Evolutionary conservation across 2,113 vertebrate genomes (phyloP), one percentile per base, ranked within the genome.

Genomic region (Saccopteryx leptura): DNA sequence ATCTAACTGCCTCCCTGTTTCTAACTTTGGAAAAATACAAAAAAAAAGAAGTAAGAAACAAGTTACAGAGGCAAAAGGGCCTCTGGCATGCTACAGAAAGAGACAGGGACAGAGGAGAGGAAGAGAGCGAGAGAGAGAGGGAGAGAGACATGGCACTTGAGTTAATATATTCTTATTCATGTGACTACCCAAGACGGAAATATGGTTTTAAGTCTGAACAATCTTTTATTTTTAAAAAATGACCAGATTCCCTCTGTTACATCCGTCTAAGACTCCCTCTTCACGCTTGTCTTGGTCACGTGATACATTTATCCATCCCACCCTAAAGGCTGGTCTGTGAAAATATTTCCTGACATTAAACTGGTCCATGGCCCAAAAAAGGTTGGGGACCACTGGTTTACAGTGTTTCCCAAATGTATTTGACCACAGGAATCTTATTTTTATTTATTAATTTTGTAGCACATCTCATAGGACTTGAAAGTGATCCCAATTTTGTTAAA

Each of bases 381-480:
- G 39, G 39, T 39, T 39, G 39, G 39, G 39, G 39, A 39, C 39
- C 39, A 39, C 39, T 39, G 39, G 39, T 56, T 74, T 88, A 80
- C 21, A 88, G 31, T 56, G 61, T 68, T 88, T 88, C 88, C n/a
- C 72, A 85, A 24, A 91, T 76, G 74, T 76, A 93, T 66, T 33
- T 88, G 58, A 83, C 18, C 39, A 58, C 21, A 87, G 68, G 79
- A 88, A 90, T 5, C 28, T 85, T 93, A 68, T 39, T 81, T 87
- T 81, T 50, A 83, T 39, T 88, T 83, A 82, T 72, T 89, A 84
- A 84, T 54, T 91, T 79, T 82, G 52, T 46, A 39, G 31, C 12
- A 91, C 56, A 74, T 84, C 48, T 88, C 83, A 72, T 13, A 78
- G 21, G 28, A 48, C 6, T 81, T 69, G 21, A 46, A 90, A 66